These are phyloP conservation scores for Rallus crepitans DNA, from an alignment of 2,797 vertebrate species.

Conservation along the genomic window DNA sequence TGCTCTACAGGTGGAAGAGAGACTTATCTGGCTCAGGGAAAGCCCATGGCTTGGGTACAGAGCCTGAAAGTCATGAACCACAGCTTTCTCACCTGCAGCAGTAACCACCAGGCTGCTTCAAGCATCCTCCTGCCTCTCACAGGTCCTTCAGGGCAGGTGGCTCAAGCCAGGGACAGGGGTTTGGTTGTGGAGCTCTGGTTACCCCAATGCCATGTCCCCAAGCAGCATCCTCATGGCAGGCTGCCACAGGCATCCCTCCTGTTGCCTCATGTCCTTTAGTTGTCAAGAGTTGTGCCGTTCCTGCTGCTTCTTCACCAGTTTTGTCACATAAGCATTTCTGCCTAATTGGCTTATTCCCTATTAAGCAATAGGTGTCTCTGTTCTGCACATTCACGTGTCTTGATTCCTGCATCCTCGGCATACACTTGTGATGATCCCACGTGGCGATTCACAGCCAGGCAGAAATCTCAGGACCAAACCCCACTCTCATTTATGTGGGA, in stretches of 20 bases:
- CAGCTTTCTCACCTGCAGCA: not conserved
- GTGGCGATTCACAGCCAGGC: not conserved
- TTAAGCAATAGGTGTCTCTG: conserved; percentile 15
- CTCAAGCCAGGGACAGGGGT: not conserved
- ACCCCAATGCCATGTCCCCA: not conserved
- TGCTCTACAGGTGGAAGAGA: not conserved
- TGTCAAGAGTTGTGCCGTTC: not conserved
- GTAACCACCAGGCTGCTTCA: not conserved
- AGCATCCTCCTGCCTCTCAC: not conserved
- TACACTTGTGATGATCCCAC: not conserved
- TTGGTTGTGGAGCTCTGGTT: not conserved
- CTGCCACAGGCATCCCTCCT: not conserved
- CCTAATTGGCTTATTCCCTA: conserved; percentile 4
- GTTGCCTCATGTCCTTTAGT: not conserved
- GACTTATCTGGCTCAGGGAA: not conserved
- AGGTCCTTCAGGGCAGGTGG: not conserved
- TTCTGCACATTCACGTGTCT: conserved; percentile 16
- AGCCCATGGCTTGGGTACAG: not conserved
- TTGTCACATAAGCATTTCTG: not conserved
- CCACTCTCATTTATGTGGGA: not conserved
- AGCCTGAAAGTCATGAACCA: not conserved
- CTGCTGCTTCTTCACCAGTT: not conserved
- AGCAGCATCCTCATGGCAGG: not conserved
- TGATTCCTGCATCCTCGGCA: not conserved
- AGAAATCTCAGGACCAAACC: not conserved